Evolutionary conservation across 2,888 invertebrate species (phyloP).

Genomic region (Limnephilus auricula): DNA sequence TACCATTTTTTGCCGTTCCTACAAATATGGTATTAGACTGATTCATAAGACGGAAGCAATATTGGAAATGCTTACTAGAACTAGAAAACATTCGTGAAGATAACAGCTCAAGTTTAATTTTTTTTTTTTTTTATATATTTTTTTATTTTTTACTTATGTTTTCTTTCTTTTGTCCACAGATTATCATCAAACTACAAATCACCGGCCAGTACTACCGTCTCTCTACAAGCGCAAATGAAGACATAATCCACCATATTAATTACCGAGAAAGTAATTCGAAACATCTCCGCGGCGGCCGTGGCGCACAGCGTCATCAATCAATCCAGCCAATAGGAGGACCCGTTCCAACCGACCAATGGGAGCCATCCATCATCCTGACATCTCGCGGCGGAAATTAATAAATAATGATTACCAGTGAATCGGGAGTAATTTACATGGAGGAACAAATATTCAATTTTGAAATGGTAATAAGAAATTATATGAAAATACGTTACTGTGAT

Average conservation of each 20-base stretch:
- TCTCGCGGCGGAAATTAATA: constrained; percentile 54
- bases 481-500: constrained; percentile 44
- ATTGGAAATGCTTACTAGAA: background rate
- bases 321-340: constrained; percentile 10
- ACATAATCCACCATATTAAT: constrained; percentile 11
- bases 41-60: constrained; percentile 16
- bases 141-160: constrained; percentile 23
- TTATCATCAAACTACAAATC: constrained; percentile 17
- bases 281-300: constrained; percentile 43
- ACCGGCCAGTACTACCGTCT: constrained; percentile 62
- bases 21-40: background rate
- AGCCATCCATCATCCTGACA: constrained; percentile 57
- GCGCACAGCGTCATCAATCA: constrained; percentile 61
- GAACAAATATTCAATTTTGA: constrained; percentile 48
- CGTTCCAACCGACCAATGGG: constrained; percentile 42
- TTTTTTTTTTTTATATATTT: background rate
- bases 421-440: constrained; percentile 47
- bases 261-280: constrained; percentile 10
- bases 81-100: background rate
- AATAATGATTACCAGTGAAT: constrained; percentile 53
- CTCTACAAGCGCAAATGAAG: constrained; percentile 48
- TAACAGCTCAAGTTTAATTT: background rate
- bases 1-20: background rate
- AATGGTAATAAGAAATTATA: background rate
- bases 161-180: constrained; percentile 61